Evolutionary conservation across 2,888 invertebrate genomes (phyloP).

Genomic region (Torymus texanus): DNA sequence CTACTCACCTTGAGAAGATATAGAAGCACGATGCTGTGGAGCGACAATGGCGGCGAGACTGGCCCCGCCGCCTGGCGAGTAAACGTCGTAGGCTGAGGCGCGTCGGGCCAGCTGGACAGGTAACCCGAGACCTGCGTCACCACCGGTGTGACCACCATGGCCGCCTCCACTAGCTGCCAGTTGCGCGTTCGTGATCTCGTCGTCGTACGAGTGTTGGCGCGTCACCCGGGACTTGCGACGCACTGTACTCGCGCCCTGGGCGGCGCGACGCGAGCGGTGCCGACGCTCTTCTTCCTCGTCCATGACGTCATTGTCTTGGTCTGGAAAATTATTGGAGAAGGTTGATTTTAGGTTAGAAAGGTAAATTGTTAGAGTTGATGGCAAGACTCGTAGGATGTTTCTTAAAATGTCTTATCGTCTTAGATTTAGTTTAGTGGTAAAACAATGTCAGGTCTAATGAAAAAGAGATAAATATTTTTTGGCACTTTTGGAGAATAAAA

Average conservation of each 20-base stretch:
- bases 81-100: conserved; percentile 91
- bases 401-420: too few relatives aligned
- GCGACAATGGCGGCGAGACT: conserved; percentile 61
- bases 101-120: conserved; percentile 86
- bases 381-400: too few relatives aligned
- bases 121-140: conserved; percentile 80
- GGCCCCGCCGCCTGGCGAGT: conserved; percentile 78
- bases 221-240: conserved; percentile 81
- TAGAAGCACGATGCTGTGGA: conserved; percentile 68
- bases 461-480: too few relatives aligned
- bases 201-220: conserved; percentile 90
- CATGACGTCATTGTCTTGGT: conserved; percentile 62
- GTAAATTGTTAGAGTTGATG: too few relatives aligned
- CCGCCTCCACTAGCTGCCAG: conserved; percentile 61
- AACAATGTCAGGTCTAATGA: too few relatives aligned
- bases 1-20: conserved; percentile 67
- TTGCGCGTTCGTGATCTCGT: conserved; percentile 80
- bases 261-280: conserved; percentile 60
- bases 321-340: background rate
- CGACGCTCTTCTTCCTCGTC: conserved; percentile 76
- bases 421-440: too few relatives aligned
- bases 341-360: too few relatives aligned
- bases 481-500: too few relatives aligned
- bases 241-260: conserved; percentile 60
- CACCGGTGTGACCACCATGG: conserved; percentile 78